Evolutionary conservation across 2,797 vertebrate genomes (phyloP).

Genomic region (Sebastes diaconus): DNA sequence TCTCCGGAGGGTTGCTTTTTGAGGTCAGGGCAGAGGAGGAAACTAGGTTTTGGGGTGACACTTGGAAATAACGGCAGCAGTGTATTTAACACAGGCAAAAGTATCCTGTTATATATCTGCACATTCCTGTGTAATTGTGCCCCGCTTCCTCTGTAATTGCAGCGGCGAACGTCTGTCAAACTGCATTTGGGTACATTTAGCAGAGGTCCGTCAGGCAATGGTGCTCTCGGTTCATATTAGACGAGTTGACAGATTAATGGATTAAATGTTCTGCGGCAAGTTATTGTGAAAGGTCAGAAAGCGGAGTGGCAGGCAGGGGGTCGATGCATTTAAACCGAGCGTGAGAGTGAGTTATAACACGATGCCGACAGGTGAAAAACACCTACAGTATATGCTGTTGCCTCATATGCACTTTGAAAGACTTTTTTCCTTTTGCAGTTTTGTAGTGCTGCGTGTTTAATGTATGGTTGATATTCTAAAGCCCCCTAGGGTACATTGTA

Average conservation of each 20-base stretch:
- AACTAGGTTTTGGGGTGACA: slow-evolving; percentile 32
- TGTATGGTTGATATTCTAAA: not conserved
- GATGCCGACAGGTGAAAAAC: not conserved
- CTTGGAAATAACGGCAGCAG: slow-evolving; percentile 16
- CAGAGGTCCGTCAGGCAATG: slow-evolving; percentile 20
- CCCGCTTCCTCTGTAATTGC: slow-evolving; percentile 44
- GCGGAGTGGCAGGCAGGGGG: not conserved
- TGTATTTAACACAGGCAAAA: slow-evolving; percentile 27
- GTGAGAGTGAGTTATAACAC: not conserved
- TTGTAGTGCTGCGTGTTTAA: not conserved
- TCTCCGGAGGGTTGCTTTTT: slow-evolving; percentile 9
- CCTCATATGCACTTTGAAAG: not conserved
- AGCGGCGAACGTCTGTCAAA: slow-evolving; percentile 42
- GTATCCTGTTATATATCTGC: slow-evolving; percentile 26
- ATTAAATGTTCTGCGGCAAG: slow-evolving; percentile 13
- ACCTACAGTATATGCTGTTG: not conserved
- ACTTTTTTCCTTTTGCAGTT: not conserved
- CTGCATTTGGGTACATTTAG: slow-evolving; percentile 38
- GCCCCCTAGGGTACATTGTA: not conserved
- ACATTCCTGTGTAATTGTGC: slow-evolving; percentile 67
- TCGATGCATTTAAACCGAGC: not conserved
- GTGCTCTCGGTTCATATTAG: slow-evolving; percentile 10
- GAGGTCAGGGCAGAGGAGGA: slow-evolving; percentile 15
- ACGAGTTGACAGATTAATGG: slow-evolving; percentile 55
- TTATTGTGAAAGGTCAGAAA: slow-evolving; percentile 38